phyloP scores from a whole-genome alignment of 2,888 invertebrate genomes.

The Biston stratarius region DNA sequence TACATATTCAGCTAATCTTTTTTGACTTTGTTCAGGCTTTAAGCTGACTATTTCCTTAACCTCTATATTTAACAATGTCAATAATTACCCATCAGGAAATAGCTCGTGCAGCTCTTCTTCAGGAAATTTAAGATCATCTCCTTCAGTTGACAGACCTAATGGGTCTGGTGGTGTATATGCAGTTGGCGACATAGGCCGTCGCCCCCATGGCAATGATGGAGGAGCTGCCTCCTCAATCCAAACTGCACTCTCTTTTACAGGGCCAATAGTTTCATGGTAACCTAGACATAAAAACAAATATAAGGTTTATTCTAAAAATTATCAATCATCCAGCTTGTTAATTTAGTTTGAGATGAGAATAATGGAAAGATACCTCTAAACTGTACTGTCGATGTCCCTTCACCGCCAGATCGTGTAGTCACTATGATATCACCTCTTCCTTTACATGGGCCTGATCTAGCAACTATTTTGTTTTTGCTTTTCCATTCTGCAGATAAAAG shows the following conservation, averaged over 20 bases:
- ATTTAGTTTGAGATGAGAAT: too few species aligned
- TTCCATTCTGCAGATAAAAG: constrained; percentile 99
- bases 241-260: constrained; percentile 98
- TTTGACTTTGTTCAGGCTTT: too few species aligned
- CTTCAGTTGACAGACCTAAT: constrained; percentile 96
- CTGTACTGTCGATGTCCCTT: constrained; percentile 95
- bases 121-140: constrained; percentile 95
- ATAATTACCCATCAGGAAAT: constrained; percentile 91
- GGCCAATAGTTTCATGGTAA: constrained; percentile 95
- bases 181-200: constrained; percentile 94
- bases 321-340: too few species aligned
- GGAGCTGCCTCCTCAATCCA: constrained; percentile 99
- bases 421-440: constrained; percentile 97
- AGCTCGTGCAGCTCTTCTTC: constrained; percentile 95
- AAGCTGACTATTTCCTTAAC: too few species aligned
- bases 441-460: constrained; percentile 96
- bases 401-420: constrained; percentile 94
- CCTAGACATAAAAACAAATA: constrained; percentile 71
- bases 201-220: constrained; percentile 92
- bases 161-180: constrained; percentile 97
- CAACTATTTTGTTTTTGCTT: constrained; percentile 98
- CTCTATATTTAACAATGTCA: background rate
- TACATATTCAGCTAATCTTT: too few species aligned
- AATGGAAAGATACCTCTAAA: constrained; percentile 88
- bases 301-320: background rate